Evolutionary conservation across 2,113 vertebrate species (phyloP), one percentile per base, ranked within the genome.

Genomic region (Oryzias melastigma): DNA sequence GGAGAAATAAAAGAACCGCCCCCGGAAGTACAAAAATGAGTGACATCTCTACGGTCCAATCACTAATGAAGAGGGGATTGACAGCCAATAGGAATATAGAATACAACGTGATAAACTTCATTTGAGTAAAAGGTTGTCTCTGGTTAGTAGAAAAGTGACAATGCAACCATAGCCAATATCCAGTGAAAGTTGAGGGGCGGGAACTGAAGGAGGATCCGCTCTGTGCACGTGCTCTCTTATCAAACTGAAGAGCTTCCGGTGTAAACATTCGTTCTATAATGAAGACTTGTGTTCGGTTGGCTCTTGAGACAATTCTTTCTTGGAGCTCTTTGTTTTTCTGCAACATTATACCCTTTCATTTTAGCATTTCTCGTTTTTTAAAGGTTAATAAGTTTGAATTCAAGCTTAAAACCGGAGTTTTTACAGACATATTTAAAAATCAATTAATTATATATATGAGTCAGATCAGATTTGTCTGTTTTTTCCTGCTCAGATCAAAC

Each of bases 11-110:
- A n/a, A 12, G 35, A 3, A 18, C 45, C 19, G 69, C 44, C 78
- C 61, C 77, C 86, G 89, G 91, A 92, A 91, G 78, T 57, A 12
- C 0, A 53, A 1, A 1, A 8, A 44, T 65, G 55, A 82, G 7
- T 8, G 73, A 68, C 24, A 5, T 15, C 48, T 12, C 13, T 1
- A 0, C 0, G 0, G 20, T 35, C 83, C 83, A 88, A 88, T 17
- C 68, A 73, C 57, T n/a, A 2, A 12, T 1, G 3, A 3, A 10
- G 0, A 0, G 4, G 0, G 12, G 41, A 0, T 0, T 43, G 2
- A 52, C 4, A 14, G 58, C 81, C 75, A 86, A 86, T 81, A 1
- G 54, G 0, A 55, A 24, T 3, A 5, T 52, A 52, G 35, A 19
- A n/a, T 0, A 16, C 0, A 0, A 5, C 1, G 15, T 49, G 45